Evolutionary conservation across 2,888 invertebrate genomes (phyloP), one percentile per base, ranked within the genome.

Genomic region (Microdon myrmicae): DNA sequence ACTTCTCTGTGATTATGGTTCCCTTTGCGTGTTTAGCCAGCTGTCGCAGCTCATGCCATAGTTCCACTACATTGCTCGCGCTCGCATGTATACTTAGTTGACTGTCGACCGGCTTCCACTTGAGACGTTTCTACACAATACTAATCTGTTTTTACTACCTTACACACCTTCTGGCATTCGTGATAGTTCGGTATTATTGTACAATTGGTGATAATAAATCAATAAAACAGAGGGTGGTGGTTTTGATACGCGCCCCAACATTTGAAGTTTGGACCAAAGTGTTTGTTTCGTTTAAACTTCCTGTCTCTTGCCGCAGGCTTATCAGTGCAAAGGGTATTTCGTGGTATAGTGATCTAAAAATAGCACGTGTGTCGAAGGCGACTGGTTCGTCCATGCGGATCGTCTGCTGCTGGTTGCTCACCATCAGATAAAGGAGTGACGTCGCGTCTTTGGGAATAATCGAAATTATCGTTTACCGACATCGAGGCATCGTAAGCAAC

Each of bases 1-100:
- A n/a, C n/a, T n/a, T n/a, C n/a, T n/a, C n/a, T n/a, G n/a, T n/a
- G n/a, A n/a, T n/a, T n/a, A n/a, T n/a, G n/a, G n/a, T n/a, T n/a
- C n/a, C n/a, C n/a, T n/a, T n/a, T n/a, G n/a, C n/a, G n/a, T n/a
- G n/a, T n/a, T n/a, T n/a, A n/a, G n/a, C n/a, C n/a, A n/a, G n/a
- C n/a, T n/a, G n/a, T n/a, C n/a, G n/a, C n/a, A n/a, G n/a, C n/a
- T n/a, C n/a, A n/a, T n/a, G n/a, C n/a, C n/a, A n/a, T n/a, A n/a
- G n/a, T n/a, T n/a, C n/a, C n/a, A n/a, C n/a, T n/a, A n/a, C n/a
- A n/a, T 17, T 43, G 23, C 53, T 22, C 5, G 9, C 14, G 26
- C 7, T 58, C 32, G 43, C 43, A 34, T 51, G 51, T 44, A 23
- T 31, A 47, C 58, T 64, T 58, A 64, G 64, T 64, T 20, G 41